Base-by-base conservation (phyloP, 2,113 vertebrate genomes). In the Myrmecobius fasciatus region DNA sequence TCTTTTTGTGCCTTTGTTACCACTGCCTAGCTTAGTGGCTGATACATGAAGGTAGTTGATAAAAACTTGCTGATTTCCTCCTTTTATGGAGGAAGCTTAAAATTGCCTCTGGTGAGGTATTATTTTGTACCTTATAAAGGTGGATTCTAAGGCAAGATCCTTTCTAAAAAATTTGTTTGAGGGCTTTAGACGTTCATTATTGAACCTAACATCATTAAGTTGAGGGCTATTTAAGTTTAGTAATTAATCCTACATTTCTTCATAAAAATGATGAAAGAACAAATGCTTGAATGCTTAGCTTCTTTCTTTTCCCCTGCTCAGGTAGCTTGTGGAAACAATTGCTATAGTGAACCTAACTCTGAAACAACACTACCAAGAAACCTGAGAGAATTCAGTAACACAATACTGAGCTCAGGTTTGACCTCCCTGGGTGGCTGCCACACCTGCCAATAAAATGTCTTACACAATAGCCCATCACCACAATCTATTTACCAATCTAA, bases 101-200 rank as follows among this genome's bases (percentile, higher is more conserved):
- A 36, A 1, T 75, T 91, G 46, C 43, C 36, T 31, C 92, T 7
- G 88, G 31, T 75, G 14, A 94, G 22, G 6, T 90, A 67, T 92
- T 91, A 91, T 51, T 95, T 91, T 93, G 67, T 89, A 52, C 94
- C 25, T 97, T 92, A 95, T 48, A 91, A 95, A 94, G 28, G 43
- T 96, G 91, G 52, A 75, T 51, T 67, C 60, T 67, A 67, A 67
- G 60, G 28, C 60, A 67, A 88, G 47, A 24, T 60, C 97, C n/a
- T 88, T 95, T 90, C 8, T 46, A 1, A 96, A 67, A 67, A 14
- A 36, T 36, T 67, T 67, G 60, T 67, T 17, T 67, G 31, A n/a
- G 17, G 6, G 14, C 43, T 43, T 75, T n/a, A 75, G 36, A 92
- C 31, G 89, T 96, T 89, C 91, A 96, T 14, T 91, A 89, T 67